Percentiles rank a stretch among this genome's conserved stretches.
These are phyloP conservation scores for Distichodus sexfasciatus DNA, from an alignment of 2,797 vertebrate genomes.

Conservation along the genomic window DNA sequence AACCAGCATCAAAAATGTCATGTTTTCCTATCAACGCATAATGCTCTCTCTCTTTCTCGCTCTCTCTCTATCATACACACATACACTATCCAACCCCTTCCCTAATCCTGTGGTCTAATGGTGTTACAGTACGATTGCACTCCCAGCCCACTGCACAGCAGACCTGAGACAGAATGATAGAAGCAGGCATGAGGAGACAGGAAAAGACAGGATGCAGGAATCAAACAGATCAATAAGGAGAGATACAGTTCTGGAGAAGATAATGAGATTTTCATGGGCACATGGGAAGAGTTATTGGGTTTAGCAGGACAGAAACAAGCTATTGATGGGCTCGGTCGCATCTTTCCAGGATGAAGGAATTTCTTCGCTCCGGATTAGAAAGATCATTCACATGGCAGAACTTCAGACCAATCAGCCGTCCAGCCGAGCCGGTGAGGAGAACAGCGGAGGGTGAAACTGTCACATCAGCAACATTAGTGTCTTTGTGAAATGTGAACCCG, in stretches of 20 bases:
- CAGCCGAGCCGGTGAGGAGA: not conserved
- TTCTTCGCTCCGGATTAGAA: not conserved
- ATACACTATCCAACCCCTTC: no score
- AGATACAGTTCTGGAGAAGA: conserved; percentile 17
- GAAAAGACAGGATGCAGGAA: conserved; percentile 21
- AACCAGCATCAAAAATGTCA: no score
- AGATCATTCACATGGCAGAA: conserved; percentile 1
- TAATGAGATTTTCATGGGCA: conserved; percentile 33
- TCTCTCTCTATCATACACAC: no score
- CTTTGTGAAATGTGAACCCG: no score
- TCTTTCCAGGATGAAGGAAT: conserved; percentile 14
- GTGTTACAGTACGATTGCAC: no score
- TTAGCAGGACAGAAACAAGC: conserved; percentile 8
- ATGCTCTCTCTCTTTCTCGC: no score
- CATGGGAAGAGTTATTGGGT: conserved; percentile 26
- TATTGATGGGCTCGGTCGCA: conserved; percentile 2
- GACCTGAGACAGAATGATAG: not conserved
- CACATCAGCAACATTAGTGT: no score
- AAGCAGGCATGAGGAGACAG: conserved; percentile 10
- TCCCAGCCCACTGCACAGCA: no score
- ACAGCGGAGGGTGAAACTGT: no score
- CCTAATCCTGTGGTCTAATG: no score
- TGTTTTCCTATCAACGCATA: no score
- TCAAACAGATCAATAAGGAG: conserved; percentile 20
- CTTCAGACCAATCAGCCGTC: conserved; percentile 9